Percentiles rank a stretch among this genome's conserved stretches.
These are phyloP conservation scores for Barnardius zonarius DNA, from an alignment of 2,113 vertebrate genomes.

Conservation along the genomic window DNA sequence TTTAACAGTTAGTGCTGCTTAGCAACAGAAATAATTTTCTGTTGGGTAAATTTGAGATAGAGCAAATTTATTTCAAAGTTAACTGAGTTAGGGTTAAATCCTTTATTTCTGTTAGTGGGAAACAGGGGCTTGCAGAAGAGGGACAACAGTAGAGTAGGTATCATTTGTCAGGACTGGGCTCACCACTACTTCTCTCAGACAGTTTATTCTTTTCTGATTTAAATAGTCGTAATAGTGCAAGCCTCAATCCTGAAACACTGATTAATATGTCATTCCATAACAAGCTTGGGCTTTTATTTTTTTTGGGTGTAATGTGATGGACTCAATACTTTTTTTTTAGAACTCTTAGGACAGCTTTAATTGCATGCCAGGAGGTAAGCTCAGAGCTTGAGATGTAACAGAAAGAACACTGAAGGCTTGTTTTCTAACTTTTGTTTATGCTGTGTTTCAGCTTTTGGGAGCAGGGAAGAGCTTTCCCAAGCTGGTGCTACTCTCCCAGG, in stretches of 20 bases:
- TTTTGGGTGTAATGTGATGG: neutral
- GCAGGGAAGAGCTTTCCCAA: neutral
- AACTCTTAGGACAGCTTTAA: neutral
- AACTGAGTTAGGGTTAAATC: neutral
- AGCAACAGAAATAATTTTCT: neutral
- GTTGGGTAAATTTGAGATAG: neutral
- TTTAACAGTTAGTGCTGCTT: neutral
- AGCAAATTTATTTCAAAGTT: neutral
- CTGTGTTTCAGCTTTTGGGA: neutral
- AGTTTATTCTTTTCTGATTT: neutral
- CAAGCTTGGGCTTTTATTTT: neutral
- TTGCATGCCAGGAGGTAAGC: neutral
- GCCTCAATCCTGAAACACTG: neutral
- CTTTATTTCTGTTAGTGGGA: neutral
- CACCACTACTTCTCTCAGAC: neutral
- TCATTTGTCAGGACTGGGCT: neutral
- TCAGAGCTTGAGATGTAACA: neutral
- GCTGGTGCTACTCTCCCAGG: neutral
- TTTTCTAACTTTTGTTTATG: neutral
- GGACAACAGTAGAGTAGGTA: neutral
- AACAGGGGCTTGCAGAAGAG: neutral
- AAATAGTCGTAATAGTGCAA: neutral
- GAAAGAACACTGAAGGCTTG: neutral
- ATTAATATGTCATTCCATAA: neutral
- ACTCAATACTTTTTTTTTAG: neutral